Evolutionary conservation across 64 coral and sea anemone species (phyloP), one percentile per base, ranked within the genome.

Genomic region (Montipora sp.): DNA sequence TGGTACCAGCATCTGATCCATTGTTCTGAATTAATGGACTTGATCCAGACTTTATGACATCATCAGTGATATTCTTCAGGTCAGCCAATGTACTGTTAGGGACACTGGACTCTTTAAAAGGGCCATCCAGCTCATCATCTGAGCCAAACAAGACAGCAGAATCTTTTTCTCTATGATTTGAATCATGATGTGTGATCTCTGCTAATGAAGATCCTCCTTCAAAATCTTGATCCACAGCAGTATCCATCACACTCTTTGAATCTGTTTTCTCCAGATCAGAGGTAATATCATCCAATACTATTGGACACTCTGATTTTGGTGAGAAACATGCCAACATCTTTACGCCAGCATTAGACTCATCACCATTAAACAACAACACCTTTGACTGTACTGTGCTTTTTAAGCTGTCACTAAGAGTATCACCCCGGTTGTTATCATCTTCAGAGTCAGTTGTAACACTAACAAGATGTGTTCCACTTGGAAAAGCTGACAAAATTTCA

Each of bases 391-490:
- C 48, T 57, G 74, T 4, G 10, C 36, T 61, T 46, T 46, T 9
- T 48, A 69, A 84, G 59, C 16, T 83, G n/a, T 59, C 45, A 4
- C 36, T 67, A 48, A 36, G 44, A 19, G 81, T 67, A 63, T 84
- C 81, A 19, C 81, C 81, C 68, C 60, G 45, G 57, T 84, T 84
- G 14, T 59, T 84, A 67, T 84, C 81, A 27, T 84, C 81, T 43
- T 84, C 81, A 46, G 81, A 84, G 36, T 84, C 81, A 68, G 81
- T 84, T 68, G 81, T 84, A 18, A 84, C 81, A 84, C 60, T 84
- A 27, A 84, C 81, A 84, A 84, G 27, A 22, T 84, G 22, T 67
- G 81, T 84, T 46, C 60, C 60, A 84, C 15, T 48, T 84, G 81
- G 81, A 23, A 84, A 84, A 68, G 81, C 81, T 84, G 60, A 68